These are phyloP conservation scores for Mya arenaria DNA, from an alignment of 1,140 invertebrate species.

Conservation along the genomic window DNA sequence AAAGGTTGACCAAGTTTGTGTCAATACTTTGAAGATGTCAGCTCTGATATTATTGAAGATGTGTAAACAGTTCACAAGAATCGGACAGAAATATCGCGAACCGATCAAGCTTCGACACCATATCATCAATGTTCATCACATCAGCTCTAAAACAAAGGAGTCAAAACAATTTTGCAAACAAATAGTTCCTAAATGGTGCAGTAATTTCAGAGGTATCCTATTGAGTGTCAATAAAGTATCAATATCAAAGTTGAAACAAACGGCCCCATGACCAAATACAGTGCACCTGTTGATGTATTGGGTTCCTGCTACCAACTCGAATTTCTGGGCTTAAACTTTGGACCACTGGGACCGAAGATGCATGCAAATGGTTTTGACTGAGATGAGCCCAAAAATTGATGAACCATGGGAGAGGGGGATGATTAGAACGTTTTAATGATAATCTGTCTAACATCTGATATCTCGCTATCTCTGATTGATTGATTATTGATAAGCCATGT, in stretches of 20 bases:
- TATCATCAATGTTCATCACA: background rate
- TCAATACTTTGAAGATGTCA: background rate
- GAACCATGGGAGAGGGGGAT: background rate
- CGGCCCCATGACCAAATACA: background rate
- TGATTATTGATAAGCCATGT: too few species aligned
- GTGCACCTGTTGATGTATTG: background rate
- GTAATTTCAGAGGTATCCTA: background rate
- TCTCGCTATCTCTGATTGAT: background rate
- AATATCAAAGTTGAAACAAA: background rate
- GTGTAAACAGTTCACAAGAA: constrained; percentile 42
- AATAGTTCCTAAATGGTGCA: background rate
- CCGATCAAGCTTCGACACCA: constrained; percentile 9
- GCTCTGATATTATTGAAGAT: constrained; percentile 19
- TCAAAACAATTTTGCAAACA: background rate
- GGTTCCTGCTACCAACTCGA: background rate
- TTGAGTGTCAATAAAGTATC: background rate
- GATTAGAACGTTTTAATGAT: background rate
- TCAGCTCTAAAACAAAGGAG: background rate
- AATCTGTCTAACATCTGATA: background rate
- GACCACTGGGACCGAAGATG: background rate
- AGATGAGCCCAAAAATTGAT: background rate
- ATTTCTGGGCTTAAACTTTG: background rate
- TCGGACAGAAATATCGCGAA: constrained; percentile 21
- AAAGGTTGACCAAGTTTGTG: background rate
- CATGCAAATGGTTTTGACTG: background rate